Conservation (phyloP, 2,888 invertebrate genomes). For the Lithophane semibrunnea region DNA sequence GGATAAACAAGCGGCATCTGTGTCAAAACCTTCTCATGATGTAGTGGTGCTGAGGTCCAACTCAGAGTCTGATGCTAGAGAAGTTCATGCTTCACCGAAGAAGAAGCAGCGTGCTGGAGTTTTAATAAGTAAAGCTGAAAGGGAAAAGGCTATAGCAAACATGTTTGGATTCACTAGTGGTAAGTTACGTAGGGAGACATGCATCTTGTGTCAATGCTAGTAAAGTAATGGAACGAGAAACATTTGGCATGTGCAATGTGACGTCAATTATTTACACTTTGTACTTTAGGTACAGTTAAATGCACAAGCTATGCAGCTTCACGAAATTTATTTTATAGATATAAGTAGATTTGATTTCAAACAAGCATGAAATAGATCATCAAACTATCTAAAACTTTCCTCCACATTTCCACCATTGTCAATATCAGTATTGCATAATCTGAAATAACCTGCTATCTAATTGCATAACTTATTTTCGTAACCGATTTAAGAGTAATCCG, state of each 20-base stretch:
- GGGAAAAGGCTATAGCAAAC: slow-evolving; percentile 77
- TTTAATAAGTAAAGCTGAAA: slow-evolving; percentile 65
- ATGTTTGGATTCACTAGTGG: slow-evolving; percentile 85
- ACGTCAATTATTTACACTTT: neutral
- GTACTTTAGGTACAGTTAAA: slow-evolving; percentile 1
- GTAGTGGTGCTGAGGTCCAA: slow-evolving; percentile 74
- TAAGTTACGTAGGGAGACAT: slow-evolving; percentile 74
- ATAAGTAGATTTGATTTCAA: neutral
- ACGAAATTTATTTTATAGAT: neutral
- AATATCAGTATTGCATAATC: neutral
- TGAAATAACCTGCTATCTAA: too few species aligned
- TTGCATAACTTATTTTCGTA: too few species aligned
- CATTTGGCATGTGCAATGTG: slow-evolving; percentile 18
- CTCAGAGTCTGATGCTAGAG: slow-evolving; percentile 73
- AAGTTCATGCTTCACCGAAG: slow-evolving; percentile 41
- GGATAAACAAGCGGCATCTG: slow-evolving; percentile 19
- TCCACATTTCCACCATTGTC: neutral
- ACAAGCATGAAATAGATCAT: neutral
- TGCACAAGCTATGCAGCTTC: slow-evolving; percentile 1
- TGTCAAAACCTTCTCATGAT: slow-evolving; percentile 59
- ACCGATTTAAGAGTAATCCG: too few species aligned
- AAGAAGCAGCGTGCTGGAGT: slow-evolving; percentile 46
- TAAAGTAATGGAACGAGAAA: slow-evolving; percentile 28
- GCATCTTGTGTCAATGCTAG: slow-evolving; percentile 46
- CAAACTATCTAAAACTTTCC: neutral